phyloP scores from a whole-genome alignment of 1,140 invertebrate genomes.

The Coenobita brevimanus region DNA sequence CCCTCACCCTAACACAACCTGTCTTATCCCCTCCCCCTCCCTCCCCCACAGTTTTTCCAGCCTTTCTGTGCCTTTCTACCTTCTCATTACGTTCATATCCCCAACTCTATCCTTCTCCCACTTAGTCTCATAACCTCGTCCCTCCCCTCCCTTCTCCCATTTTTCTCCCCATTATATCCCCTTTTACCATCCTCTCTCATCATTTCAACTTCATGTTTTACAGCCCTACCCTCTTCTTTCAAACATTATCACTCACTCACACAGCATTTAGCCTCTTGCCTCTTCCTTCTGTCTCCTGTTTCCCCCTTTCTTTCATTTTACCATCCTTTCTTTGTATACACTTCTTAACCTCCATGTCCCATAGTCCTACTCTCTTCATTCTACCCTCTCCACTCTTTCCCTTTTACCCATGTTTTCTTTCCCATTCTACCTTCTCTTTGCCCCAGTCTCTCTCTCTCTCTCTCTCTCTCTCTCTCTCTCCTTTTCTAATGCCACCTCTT shows the following conservation, averaged over 20 bases:
- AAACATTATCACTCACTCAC: neutral
- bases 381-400: neutral
- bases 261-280: neutral
- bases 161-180: neutral
- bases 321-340: neutral
- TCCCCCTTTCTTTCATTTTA: neutral
- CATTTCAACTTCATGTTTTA: neutral
- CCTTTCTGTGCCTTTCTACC: neutral
- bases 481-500: neutral
- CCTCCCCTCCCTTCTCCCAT: neutral
- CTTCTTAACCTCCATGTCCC: neutral
- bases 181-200: neutral
- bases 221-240: slow-evolving; percentile 3
- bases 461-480: neutral
- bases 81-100: neutral
- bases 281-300: neutral
- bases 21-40: neutral
- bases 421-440: neutral
- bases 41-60: no score
- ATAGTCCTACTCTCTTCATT: neutral
- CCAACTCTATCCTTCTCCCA: neutral
- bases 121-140: neutral
- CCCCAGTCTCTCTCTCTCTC: neutral
- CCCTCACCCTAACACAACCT: neutral
- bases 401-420: neutral